Evolutionary conservation across 2,113 vertebrate species (phyloP).

Genomic region (Cochlearius cochlearius): DNA sequence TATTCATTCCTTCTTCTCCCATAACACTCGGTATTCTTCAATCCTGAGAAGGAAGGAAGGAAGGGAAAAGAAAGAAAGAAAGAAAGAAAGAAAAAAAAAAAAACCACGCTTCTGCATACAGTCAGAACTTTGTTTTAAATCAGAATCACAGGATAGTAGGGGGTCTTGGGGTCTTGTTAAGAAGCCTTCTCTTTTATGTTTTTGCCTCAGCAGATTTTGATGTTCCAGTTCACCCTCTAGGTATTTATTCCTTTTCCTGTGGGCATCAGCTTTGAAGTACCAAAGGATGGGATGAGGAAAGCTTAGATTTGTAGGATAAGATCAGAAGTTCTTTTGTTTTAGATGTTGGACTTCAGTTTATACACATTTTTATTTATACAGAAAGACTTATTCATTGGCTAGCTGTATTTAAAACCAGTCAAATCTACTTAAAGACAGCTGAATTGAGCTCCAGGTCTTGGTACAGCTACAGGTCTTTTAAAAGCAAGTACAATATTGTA

Average conservation of each 20-base stretch:
- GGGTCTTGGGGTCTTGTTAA: not conserved
- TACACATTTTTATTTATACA: not conserved
- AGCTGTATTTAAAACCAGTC: not conserved
- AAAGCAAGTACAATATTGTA: not conserved
- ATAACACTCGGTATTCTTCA: not conserved
- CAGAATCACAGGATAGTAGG: not conserved
- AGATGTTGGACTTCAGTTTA: not conserved
- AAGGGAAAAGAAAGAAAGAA: too few relatives aligned
- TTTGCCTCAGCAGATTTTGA: not conserved
- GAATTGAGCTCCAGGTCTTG: not conserved
- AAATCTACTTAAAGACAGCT: not conserved
- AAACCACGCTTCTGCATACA: not conserved
- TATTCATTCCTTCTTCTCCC: not conserved
- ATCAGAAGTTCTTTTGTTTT: not conserved
- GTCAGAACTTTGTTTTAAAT: not conserved
- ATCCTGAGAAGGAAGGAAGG: not conserved
- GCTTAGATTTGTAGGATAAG: not conserved
- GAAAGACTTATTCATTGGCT: not conserved
- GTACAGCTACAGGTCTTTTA: not conserved
- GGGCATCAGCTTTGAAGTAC: constrained; percentile 1
- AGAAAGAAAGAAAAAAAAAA: not conserved
- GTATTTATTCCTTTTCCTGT: constrained; percentile 7
- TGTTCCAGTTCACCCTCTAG: not conserved
- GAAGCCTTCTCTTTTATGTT: not conserved
- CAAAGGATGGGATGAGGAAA: not conserved